Evolutionary conservation across 2,888 invertebrate species (phyloP).

Genomic region (Choristoneura rosaceana): DNA sequence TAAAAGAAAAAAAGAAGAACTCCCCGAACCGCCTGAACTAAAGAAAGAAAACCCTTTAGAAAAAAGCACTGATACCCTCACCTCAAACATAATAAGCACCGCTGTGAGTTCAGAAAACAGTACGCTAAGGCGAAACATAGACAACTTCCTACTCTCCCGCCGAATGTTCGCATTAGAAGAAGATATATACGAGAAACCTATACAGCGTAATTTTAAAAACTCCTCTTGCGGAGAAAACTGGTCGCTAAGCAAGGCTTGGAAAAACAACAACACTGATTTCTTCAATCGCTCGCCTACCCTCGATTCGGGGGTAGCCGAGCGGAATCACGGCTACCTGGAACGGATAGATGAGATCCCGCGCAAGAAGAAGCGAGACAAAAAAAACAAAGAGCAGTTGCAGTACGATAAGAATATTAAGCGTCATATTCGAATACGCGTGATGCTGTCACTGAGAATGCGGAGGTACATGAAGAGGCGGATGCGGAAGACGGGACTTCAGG

Average conservation of each 20-base stretch:
- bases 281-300: constrained; percentile 65
- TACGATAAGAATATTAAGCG: constrained; percentile 87
- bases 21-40: constrained; percentile 67
- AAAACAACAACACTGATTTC: constrained; percentile 70
- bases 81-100: constrained; percentile 72
- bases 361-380: constrained; percentile 64
- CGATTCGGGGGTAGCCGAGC: constrained; percentile 62
- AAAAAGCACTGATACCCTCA: constrained; percentile 68
- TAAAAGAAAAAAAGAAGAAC: constrained; percentile 63
- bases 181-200: constrained; percentile 78
- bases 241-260: constrained; percentile 83
- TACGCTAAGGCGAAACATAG: constrained; percentile 74
- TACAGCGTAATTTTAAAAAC: constrained; percentile 63
- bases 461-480: constrained; percentile 77
- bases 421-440: constrained; percentile 88
- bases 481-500: constrained; percentile 58
- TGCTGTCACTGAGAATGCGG: constrained; percentile 88
- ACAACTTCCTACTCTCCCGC: constrained; percentile 72
- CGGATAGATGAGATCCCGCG: constrained; percentile 75
- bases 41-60: constrained; percentile 55
- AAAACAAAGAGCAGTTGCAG: constrained; percentile 78
- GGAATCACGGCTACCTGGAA: constrained; percentile 63
- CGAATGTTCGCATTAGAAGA: constrained; percentile 76
- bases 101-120: constrained; percentile 76
- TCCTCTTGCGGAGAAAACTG: constrained; percentile 80